A percentile compares a stretch with the other conserved stretches of the same genome.
phyloP scores from a whole-genome alignment of 53 echinoderm and acorn worm genomes.

The Zoroaster sp. region DNA sequence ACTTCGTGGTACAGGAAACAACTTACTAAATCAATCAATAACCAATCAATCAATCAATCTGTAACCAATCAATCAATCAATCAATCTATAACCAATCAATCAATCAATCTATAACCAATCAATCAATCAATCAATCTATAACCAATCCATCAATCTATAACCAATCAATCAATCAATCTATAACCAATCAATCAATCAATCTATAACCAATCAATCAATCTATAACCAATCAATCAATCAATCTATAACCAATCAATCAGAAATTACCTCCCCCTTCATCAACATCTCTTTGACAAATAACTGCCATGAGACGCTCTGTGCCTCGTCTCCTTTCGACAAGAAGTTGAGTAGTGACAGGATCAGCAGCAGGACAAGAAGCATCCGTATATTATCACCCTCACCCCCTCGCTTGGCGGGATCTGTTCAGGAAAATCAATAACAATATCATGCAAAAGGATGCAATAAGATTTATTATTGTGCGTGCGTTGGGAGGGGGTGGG shows the following conservation, averaged over 20 bases:
- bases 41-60: background rate
- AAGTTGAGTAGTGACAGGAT: slow-evolving; percentile 78
- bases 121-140: too few species aligned
- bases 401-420: slow-evolving; percentile 57
- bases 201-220: background rate
- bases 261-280: slow-evolving; percentile 92
- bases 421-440: background rate
- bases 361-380: slow-evolving; percentile 75
- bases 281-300: slow-evolving; percentile 91
- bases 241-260: background rate
- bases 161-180: too few species aligned
- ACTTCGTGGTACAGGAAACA: too few species aligned
- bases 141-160: too few species aligned
- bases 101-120: background rate
- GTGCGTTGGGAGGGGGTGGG: too few species aligned
- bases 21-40: too few species aligned
- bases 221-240: background rate
- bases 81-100: background rate
- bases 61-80: background rate
- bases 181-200: background rate
- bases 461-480: background rate
- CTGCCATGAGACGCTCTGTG: slow-evolving; percentile 92
- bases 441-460: background rate
- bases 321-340: slow-evolving; percentile 84
- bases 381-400: slow-evolving; percentile 71